Evolutionary conservation across 1,140 invertebrate genomes (phyloP), one percentile per base, ranked within the genome.

Genomic region (Delia radicum): DNA sequence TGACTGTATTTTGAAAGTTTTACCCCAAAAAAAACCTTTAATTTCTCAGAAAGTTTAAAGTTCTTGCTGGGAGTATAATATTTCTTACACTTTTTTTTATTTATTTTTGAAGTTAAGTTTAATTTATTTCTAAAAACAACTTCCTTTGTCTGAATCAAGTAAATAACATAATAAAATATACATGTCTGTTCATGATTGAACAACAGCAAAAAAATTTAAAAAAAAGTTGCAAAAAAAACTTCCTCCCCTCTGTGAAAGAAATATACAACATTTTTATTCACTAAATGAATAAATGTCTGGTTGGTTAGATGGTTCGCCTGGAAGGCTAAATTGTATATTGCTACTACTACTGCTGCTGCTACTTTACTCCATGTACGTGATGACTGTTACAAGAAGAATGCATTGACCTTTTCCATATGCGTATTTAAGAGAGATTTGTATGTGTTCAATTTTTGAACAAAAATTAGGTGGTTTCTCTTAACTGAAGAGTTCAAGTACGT

Each of bases 381-480:
- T 37, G 48, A 55, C 48, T 55, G 48, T 55, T 55, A 21, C 48
- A 55, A 55, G 48, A 55, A 21, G 48, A 55, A 55, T 55, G 48
- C 48, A 55, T 55, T 55, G 48, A 55, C 48, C 48, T 55, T 55
- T 55, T 55, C 7, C 6, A 55, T 21, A 21, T 55, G 1, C 18
- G 18, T 55, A 55, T 55, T 55, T 55, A 55, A 55, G 48, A 55
- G 48, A 55, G 24, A 21, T 8, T 55, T 55, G 18, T n/a, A 6
- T n/a, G 18, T 21, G 4, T n/a, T 55, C n/a, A 18, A 24, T 21
- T 21, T 55, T 55, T 10, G 6, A 15, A 33, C 48, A 21, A 10
- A 55, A 55, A 55, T 55, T 55, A 55, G 48, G 48, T 55, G 48
- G 24, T 55, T 55, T 55, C 48, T 55, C 48, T 55, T 55, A 55